Evolutionary conservation across 2,113 vertebrate genomes (phyloP).

Genomic region (Urocolius indicus): DNA sequence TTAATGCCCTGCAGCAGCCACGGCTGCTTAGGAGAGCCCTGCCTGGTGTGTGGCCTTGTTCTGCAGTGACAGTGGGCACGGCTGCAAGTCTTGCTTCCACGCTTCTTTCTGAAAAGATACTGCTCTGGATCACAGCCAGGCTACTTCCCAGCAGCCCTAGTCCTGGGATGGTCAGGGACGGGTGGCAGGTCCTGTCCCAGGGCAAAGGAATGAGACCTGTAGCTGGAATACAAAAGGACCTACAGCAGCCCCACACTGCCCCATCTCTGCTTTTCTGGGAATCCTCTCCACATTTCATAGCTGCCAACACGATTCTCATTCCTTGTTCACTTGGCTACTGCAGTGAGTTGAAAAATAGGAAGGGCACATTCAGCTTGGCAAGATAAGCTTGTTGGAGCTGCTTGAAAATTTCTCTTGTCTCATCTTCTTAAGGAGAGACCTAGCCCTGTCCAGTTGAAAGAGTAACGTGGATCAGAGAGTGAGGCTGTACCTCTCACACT

Average conservation of each 20-base stretch:
- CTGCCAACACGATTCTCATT: background rate
- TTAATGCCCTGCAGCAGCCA: background rate
- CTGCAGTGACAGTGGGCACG: background rate
- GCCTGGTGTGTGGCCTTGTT: background rate
- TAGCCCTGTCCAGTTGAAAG: background rate
- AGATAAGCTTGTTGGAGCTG: background rate
- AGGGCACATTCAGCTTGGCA: background rate
- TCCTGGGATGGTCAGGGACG: rapidly evolving
- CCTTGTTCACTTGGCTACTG: background rate
- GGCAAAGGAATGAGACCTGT: background rate
- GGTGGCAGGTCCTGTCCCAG: background rate
- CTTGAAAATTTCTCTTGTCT: background rate
- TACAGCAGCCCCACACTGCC: background rate
- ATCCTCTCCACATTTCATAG: background rate
- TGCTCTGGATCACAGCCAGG: background rate
- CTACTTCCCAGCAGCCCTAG: background rate
- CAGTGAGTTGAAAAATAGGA: background rate
- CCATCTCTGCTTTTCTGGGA: background rate
- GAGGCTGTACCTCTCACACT: background rate
- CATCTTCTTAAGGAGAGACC: background rate
- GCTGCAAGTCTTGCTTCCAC: background rate
- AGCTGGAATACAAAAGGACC: background rate
- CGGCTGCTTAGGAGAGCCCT: background rate
- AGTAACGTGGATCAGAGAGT: background rate
- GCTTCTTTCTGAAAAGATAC: background rate